phyloP scores from a whole-genome alignment of 2,797 vertebrate genomes.

The Sphaeramia orbicularis region DNA sequence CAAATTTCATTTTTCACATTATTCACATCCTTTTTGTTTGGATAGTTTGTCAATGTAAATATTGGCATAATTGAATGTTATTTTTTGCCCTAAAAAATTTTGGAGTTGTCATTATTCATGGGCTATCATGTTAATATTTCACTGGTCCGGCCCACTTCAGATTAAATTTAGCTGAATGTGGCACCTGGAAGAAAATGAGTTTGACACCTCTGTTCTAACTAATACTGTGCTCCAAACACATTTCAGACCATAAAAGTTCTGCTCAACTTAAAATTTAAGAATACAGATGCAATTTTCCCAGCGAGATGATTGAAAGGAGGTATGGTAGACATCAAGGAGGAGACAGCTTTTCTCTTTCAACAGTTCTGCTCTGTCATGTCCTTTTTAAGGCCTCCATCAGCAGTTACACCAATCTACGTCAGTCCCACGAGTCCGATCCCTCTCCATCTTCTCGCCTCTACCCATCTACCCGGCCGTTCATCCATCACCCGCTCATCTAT shows the following conservation, averaged over 20 bases:
- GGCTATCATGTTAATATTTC: no score
- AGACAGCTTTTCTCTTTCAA: constrained; percentile 32
- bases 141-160: no score
- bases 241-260: constrained; percentile 8
- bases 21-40: no score
- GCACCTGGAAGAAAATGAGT: no score
- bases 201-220: no score
- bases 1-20: no score
- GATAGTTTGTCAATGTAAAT: no score
- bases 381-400: constrained; percentile 79
- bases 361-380: constrained; percentile 64
- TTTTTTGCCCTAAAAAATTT: no score
- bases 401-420: constrained; percentile 64
- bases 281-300: constrained; percentile 16
- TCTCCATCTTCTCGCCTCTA: constrained; percentile 55
- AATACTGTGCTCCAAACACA: not conserved
- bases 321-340: constrained; percentile 35
- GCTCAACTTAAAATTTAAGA: constrained; percentile 26
- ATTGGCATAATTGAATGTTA: no score
- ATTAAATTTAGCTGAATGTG: no score
- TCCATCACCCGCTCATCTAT: constrained; percentile 70
- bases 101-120: no score
- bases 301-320: constrained; percentile 22
- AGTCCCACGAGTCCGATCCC: constrained; percentile 67
- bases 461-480: constrained; percentile 56